Conservation (phyloP, 2,113 vertebrate species). For the Phrynosoma platyrhinos region DNA sequence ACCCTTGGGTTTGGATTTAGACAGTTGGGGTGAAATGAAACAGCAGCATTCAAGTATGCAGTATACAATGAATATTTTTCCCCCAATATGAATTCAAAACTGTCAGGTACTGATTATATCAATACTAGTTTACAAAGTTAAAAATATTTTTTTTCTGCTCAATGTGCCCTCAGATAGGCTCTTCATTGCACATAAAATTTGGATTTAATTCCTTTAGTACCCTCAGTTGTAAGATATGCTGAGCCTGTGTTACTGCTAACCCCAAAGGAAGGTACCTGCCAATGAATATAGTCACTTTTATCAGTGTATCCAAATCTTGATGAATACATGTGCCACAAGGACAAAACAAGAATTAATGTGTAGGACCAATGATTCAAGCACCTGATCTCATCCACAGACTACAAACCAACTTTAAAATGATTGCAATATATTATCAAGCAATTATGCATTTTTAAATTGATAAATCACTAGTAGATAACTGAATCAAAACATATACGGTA, state of each 20-base stretch:
- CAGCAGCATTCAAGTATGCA: neutral
- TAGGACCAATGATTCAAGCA: neutral
- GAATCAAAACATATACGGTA: neutral
- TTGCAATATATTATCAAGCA: neutral
- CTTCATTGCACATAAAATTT: neutral
- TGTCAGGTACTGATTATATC: neutral
- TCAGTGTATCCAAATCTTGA: neutral
- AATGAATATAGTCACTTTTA: neutral
- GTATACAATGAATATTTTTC: neutral
- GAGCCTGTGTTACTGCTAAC: neutral
- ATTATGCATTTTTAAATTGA: neutral
- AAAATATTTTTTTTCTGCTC: neutral
- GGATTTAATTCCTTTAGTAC: neutral
- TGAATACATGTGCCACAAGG: neutral
- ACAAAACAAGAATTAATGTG: neutral
- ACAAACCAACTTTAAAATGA: neutral
- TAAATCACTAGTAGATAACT: neutral
- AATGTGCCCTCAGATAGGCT: neutral
- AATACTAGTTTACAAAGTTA: neutral
- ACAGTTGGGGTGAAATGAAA: conserved; percentile 8
- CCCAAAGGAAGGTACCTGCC: neutral
- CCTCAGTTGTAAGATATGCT: neutral
- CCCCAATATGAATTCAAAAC: neutral
- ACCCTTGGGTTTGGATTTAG: neutral
- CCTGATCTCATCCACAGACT: neutral